phyloP scores from a whole-genome alignment of 2,797 vertebrate genomes.

The Takifugu ocellatus region DNA sequence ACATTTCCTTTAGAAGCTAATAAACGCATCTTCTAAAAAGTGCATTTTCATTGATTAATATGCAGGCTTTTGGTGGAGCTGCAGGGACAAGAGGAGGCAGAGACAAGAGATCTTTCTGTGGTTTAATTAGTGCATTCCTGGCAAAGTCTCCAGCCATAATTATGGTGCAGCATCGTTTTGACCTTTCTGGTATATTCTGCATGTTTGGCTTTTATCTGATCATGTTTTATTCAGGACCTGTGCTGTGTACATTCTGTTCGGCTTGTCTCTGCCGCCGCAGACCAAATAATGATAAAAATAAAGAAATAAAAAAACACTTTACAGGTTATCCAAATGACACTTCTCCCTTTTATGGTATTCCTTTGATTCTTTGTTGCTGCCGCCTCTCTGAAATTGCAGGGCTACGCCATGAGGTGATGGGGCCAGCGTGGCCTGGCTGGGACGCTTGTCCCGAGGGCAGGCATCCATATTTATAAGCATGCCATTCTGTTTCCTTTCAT shows the following conservation, averaged over 20 bases:
- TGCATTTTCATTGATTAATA: constrained; percentile 73
- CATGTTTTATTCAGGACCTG: constrained; percentile 79
- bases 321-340: constrained; percentile 44
- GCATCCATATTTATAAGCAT: constrained; percentile 67
- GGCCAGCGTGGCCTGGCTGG: constrained; percentile 43
- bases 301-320: constrained; percentile 43
- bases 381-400: constrained; percentile 55
- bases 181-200: constrained; percentile 79
- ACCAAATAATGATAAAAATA: constrained; percentile 17
- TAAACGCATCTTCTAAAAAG: too few species aligned
- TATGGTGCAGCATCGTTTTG: constrained; percentile 70
- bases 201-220: constrained; percentile 77
- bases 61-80: constrained; percentile 62
- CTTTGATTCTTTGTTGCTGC: constrained; percentile 47
- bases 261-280: constrained; percentile 38
- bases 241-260: constrained; percentile 69
- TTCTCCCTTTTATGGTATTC: constrained; percentile 56
- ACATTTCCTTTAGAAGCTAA: too few species aligned
- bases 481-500: constrained; percentile 68
- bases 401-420: constrained; percentile 42
- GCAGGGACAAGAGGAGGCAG: constrained; percentile 57
- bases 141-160: constrained; percentile 77
- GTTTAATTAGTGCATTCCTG: constrained; percentile 79
- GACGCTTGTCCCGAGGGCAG: constrained; percentile 53
- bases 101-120: constrained; percentile 71